Evolutionary conservation across 2,888 invertebrate species (phyloP).

Genomic region (Caradrina clavipalpis): DNA sequence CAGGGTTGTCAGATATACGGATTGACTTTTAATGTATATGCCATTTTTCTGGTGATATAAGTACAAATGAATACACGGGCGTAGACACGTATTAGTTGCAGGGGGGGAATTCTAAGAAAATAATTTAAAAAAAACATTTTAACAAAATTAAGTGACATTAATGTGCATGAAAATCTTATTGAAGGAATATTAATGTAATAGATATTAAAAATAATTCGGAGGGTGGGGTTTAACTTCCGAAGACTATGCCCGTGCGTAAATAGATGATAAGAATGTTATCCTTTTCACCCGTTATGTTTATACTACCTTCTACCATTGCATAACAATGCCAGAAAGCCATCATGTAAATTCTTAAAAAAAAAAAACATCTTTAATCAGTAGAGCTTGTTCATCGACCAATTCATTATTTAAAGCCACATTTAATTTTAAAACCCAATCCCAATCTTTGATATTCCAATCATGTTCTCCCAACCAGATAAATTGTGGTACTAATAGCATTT

Average conservation of each 20-base stretch:
- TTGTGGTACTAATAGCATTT: constrained; percentile 18
- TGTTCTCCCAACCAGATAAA: constrained; percentile 1
- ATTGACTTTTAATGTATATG: background rate
- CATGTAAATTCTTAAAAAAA: background rate
- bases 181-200: too few species aligned
- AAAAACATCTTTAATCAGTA: background rate
- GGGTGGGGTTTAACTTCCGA: too few species aligned
- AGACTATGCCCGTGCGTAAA: too few species aligned
- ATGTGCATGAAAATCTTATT: too few species aligned
- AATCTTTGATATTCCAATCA: constrained; percentile 16
- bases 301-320: background rate
- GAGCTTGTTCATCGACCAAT: background rate
- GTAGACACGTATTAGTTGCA: too few species aligned
- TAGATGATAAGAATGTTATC: background rate
- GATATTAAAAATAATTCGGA: too few species aligned
- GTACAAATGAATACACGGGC: too few species aligned
- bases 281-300: background rate
- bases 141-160: too few species aligned
- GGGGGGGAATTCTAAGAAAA: too few species aligned
- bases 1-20: too few species aligned
- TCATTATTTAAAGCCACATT: background rate
- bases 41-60: background rate
- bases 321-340: background rate
- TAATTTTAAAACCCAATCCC: background rate
- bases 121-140: too few species aligned